A percentile compares a stretch with the other conserved stretches of the same genome.
Evolutionary conservation across 2,113 vertebrate species (phyloP).

Genomic region (Ophthalmolycus amberensis): DNA sequence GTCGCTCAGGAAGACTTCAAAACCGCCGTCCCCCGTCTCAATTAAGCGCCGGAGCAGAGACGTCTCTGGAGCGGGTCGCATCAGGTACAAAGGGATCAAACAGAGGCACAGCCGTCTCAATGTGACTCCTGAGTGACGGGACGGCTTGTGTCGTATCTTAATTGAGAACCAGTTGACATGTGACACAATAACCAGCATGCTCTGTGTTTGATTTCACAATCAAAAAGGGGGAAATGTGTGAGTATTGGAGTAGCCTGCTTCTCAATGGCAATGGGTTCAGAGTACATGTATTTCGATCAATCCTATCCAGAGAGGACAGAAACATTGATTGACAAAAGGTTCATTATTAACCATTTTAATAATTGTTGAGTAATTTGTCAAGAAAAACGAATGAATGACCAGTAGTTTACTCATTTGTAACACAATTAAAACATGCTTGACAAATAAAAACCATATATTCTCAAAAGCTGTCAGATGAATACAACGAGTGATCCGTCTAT

Average conservation of each 20-base stretch:
- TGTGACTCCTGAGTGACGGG: constrained; percentile 6
- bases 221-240: neutral
- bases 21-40: constrained; percentile 27
- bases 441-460: neutral
- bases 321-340: neutral
- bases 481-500: neutral
- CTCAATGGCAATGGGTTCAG: neutral
- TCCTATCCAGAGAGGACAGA: neutral
- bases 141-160: neutral
- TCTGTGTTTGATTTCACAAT: constrained; percentile 7
- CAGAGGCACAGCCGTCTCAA: constrained; percentile 9
- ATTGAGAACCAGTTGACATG: neutral
- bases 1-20: constrained; percentile 26
- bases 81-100: constrained; percentile 30
- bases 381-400: neutral
- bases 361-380: neutral
- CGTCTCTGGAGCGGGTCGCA: neutral
- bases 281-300: neutral
- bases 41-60: neutral
- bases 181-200: constrained; percentile 3
- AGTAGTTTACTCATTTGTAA: neutral
- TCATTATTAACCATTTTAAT: neutral
- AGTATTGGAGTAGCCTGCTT: neutral
- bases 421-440: neutral
- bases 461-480: neutral